Conservation (phyloP, 2,113 vertebrate genomes). For the Papio anubis region DNA sequence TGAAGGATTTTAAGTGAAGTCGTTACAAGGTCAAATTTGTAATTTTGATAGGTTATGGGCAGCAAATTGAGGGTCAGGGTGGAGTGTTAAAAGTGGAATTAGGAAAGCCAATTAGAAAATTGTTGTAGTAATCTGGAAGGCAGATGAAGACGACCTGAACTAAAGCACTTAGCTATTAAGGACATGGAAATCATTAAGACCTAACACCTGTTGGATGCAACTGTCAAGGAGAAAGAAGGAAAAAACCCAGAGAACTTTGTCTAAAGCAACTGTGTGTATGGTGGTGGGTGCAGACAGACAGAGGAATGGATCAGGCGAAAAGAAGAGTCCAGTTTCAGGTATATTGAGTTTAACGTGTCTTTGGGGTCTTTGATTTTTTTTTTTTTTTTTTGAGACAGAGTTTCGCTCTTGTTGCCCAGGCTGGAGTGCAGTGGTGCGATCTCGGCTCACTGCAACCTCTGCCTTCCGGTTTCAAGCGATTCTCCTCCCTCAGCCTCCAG, state of each 20-base stretch:
- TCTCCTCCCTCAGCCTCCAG: too few relatives aligned
- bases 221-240: neutral
- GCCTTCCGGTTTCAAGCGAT: too few relatives aligned
- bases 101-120: neutral
- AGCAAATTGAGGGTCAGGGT: neutral
- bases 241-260: neutral
- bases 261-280: neutral
- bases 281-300: neutral
- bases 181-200: neutral
- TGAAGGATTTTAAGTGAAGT: neutral
- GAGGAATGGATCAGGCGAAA: neutral
- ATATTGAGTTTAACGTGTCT: neutral
- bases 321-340: neutral
- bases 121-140: neutral
- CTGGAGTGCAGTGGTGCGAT: too few relatives aligned
- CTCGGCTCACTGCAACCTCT: too few relatives aligned
- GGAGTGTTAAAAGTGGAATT: neutral
- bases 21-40: neutral
- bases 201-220: neutral
- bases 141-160: neutral
- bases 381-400: too few relatives aligned
- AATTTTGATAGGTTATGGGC: neutral
- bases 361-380: too few relatives aligned
- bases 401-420: too few relatives aligned
- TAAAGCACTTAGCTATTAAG: neutral